These are phyloP conservation scores for Heliconius congener DNA, from an alignment of 1,140 invertebrate genomes.

Conservation along the genomic window DNA sequence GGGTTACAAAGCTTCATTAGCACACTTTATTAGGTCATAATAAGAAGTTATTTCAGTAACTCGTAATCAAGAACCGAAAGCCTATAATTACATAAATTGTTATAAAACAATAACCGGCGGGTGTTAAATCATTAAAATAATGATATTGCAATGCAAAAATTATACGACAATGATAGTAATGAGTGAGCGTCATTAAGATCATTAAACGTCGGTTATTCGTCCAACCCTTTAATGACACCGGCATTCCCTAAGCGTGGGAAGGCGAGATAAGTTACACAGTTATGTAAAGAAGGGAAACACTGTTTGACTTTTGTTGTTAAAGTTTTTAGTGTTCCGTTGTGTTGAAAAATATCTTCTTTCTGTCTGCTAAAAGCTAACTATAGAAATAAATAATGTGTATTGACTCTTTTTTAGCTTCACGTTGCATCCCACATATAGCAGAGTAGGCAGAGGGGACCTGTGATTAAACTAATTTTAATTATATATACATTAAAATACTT, in stretches of 20 bases:
- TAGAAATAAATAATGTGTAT: too few relatives aligned
- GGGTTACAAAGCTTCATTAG: not conserved
- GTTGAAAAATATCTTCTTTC: not conserved
- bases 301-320: constrained; percentile 62
- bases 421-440: too few relatives aligned
- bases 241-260: constrained; percentile 65
- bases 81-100: not conserved
- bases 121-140: constrained; percentile 42
- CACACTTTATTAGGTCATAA: not conserved
- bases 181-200: constrained; percentile 53
- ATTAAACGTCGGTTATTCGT: constrained; percentile 52
- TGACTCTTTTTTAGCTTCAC: too few relatives aligned
- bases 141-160: constrained; percentile 48
- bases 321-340: constrained; percentile 31
- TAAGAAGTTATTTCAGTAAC: too few relatives aligned
- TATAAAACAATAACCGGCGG: constrained; percentile 13
- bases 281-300: constrained; percentile 71
- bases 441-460: too few relatives aligned
- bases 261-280: constrained; percentile 62
- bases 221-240: constrained; percentile 57
- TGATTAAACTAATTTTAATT: too few relatives aligned
- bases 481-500: too few relatives aligned
- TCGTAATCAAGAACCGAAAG: not conserved
- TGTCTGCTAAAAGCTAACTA: too few relatives aligned
- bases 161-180: constrained; percentile 50